phyloP scores from a whole-genome alignment of 2,113 vertebrate species.

The Neolamprologus falcicula region DNA sequence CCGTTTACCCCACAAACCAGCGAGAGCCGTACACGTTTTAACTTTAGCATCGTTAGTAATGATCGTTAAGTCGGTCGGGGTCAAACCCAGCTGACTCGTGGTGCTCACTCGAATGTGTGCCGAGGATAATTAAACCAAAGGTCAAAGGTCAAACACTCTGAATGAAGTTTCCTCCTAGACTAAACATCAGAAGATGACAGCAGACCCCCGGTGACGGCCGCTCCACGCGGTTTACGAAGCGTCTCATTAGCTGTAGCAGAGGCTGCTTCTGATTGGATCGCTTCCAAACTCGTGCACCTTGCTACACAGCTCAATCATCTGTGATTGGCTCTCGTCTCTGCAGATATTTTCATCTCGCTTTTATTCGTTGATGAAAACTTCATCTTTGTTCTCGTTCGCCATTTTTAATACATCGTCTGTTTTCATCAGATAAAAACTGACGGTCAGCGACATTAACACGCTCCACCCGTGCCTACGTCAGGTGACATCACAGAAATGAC shows the following conservation, averaged over 20 bases:
- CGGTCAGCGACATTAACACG: neutral
- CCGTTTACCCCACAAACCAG: neutral
- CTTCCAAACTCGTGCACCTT: neutral
- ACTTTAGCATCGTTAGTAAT: neutral
- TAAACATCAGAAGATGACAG: neutral
- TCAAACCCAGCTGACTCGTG: neutral
- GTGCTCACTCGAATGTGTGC: neutral
- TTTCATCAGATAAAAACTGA: neutral
- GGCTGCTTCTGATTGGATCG: neutral
- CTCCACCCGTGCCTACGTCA: neutral
- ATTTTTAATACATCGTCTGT: neutral
- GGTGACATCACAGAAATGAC: neutral
- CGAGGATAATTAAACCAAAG: neutral
- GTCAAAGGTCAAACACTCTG: neutral
- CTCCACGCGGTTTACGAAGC: too few relatives aligned
- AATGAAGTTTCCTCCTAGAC: neutral
- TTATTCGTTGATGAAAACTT: neutral
- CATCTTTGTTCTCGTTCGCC: neutral
- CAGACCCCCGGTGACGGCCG: neutral
- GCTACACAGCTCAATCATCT: neutral
- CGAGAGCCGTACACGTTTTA: neutral
- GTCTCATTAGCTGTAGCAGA: neutral
- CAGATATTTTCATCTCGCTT: neutral
- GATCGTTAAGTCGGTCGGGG: neutral
- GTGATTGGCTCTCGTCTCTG: neutral